Conservation (phyloP, 2,888 invertebrate species). For the Epirrhoe alternata region DNA sequence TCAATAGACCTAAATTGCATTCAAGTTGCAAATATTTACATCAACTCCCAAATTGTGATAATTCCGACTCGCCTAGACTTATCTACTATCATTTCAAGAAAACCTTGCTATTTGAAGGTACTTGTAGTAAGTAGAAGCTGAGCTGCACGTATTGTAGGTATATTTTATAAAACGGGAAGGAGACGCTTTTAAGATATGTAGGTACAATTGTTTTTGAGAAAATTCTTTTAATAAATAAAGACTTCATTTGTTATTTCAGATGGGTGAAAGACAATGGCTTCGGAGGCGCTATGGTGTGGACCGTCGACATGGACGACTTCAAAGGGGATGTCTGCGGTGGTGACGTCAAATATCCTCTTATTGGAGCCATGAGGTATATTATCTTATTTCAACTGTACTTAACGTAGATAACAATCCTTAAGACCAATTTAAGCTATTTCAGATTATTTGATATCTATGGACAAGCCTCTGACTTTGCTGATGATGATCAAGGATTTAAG, state of each 20-base stretch:
- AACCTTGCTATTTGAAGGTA: neutral
- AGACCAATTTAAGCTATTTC: too few relatives aligned
- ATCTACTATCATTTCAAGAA: neutral
- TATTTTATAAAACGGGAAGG: too few relatives aligned
- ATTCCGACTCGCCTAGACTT: too few relatives aligned
- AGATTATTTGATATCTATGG: too few relatives aligned
- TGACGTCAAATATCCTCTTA: constrained; percentile 94
- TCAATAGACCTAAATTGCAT: neutral
- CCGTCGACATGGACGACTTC: constrained; percentile 97
- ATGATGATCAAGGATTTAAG: too few relatives aligned
- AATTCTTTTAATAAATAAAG: too few relatives aligned
- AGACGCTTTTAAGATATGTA: too few relatives aligned
- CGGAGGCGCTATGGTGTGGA: constrained; percentile 98
- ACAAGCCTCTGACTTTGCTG: too few relatives aligned
- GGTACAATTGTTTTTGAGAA: too few relatives aligned
- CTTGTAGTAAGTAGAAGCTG: too few relatives aligned
- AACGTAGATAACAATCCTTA: too few relatives aligned
- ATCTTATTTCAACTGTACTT: constrained; percentile 1
- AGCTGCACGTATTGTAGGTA: too few relatives aligned
- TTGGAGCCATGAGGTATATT: constrained; percentile 93
- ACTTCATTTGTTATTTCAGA: constrained; percentile 47
- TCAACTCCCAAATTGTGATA: neutral
- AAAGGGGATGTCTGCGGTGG: constrained; percentile 93
- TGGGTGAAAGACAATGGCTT: constrained; percentile 95
- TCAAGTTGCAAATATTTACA: neutral